Evolutionary conservation across 1,140 invertebrate species (phyloP).

Genomic region (Zelostemma sp.): DNA sequence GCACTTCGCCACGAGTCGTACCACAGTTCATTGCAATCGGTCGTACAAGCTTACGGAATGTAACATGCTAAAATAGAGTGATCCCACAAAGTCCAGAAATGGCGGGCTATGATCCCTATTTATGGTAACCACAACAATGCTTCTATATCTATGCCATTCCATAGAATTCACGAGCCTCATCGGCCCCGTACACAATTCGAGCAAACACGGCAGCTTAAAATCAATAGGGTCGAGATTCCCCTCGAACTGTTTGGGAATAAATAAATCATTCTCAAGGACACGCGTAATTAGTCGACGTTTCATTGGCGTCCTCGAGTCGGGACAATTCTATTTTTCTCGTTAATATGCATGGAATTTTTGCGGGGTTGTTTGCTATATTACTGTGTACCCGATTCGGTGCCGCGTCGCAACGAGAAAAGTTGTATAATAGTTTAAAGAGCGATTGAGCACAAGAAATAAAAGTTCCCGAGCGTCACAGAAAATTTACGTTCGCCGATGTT

Average conservation of each 20-base stretch:
- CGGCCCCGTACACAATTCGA: conserved; percentile 20
- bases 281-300: too few species aligned
- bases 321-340: too few species aligned
- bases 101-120: conserved; percentile 50
- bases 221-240: conserved; percentile 7
- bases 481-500: conserved; percentile 39
- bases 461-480: conserved; percentile 45
- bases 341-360: too few species aligned
- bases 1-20: conserved; percentile 14
- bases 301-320: too few species aligned
- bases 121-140: conserved; percentile 50
- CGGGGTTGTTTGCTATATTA: conserved; percentile 8
- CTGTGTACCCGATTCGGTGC: conserved; percentile 8
- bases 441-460: conserved; percentile 47
- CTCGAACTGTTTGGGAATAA: background rate
- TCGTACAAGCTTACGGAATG: conserved; percentile 22
- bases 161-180: conserved; percentile 26
- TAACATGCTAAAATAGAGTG: conserved; percentile 20
- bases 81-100: conserved; percentile 26
- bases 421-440: conserved; percentile 30
- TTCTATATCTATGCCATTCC: conserved; percentile 35
- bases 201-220: background rate
- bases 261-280: too few species aligned
- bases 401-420: conserved; percentile 35
- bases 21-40: conserved; percentile 7